Conservation (phyloP, 2,797 vertebrate genomes). For the Threskiornis aethiopicus region DNA sequence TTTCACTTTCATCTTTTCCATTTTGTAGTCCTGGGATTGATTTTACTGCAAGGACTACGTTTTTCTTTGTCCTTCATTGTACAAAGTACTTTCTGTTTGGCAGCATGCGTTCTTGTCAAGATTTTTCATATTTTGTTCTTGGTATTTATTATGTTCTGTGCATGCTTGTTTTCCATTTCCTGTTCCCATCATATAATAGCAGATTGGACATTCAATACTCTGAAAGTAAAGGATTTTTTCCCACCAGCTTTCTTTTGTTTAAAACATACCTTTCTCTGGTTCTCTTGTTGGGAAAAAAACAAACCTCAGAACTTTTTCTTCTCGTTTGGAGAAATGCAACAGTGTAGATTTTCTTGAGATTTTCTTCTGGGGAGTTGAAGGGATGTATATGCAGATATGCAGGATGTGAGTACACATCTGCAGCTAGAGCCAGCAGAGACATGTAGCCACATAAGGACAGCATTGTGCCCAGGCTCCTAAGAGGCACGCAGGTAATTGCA, state of each 20-base stretch:
- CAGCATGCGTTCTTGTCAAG: not conserved
- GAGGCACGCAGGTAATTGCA: not conserved
- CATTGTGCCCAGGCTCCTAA: accelerated
- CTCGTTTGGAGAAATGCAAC: not conserved
- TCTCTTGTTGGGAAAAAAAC: not conserved
- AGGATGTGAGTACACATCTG: not conserved
- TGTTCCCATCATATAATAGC: not conserved
- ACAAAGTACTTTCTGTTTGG: not conserved
- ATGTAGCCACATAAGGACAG: accelerated
- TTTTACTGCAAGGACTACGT: not conserved
- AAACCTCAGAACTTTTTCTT: not conserved
- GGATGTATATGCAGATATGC: not conserved
- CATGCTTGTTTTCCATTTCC: not conserved
- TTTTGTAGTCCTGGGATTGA: not conserved
- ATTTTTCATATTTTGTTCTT: not conserved
- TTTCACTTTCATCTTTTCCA: not conserved
- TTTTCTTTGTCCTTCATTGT: not conserved
- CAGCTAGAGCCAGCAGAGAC: not conserved
- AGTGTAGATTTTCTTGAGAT: not conserved
- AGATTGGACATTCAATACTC: not conserved
- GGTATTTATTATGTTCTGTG: not conserved
- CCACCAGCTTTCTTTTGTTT: not conserved
- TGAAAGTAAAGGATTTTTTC: not conserved
- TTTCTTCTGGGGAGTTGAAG: not conserved
- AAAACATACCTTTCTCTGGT: not conserved